Evolutionary conservation across 2,797 vertebrate species (phyloP).

Genomic region (Pangasius djambal): DNA sequence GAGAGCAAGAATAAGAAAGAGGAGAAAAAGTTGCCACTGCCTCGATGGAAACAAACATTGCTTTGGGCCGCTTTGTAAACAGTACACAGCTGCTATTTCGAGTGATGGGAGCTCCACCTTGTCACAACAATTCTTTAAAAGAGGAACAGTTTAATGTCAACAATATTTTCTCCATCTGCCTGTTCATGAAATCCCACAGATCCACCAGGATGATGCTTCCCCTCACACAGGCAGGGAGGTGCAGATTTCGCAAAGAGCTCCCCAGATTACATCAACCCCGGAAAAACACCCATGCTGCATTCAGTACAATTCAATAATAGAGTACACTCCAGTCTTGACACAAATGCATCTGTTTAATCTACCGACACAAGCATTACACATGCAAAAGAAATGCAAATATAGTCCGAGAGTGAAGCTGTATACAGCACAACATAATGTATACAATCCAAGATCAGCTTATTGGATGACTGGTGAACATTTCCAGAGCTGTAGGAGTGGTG

Average conservation of each 20-base stretch:
- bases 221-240: constrained; percentile 65
- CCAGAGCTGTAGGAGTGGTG: neutral
- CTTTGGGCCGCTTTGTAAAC: constrained; percentile 80
- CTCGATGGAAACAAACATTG: constrained; percentile 80
- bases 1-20: constrained; percentile 31
- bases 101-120: constrained; percentile 83
- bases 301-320: constrained; percentile 37
- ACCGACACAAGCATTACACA: constrained; percentile 4
- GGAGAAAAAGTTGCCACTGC: constrained; percentile 69
- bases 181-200: constrained; percentile 73
- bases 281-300: constrained; percentile 50
- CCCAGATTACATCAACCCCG: constrained; percentile 69
- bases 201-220: constrained; percentile 72
- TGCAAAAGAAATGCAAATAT: neutral
- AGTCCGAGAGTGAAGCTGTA: neutral
- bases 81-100: constrained; percentile 80
- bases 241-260: constrained; percentile 60
- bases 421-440: neutral
- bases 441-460: neutral
- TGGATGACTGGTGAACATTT: neutral
- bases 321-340: constrained; percentile 62
- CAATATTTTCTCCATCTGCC: constrained; percentile 82
- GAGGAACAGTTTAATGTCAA: constrained; percentile 85
- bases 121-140: constrained; percentile 83
- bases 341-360: constrained; percentile 69